Evolutionary conservation across 2,888 invertebrate species (phyloP).

Genomic region (Philaethria dido): DNA sequence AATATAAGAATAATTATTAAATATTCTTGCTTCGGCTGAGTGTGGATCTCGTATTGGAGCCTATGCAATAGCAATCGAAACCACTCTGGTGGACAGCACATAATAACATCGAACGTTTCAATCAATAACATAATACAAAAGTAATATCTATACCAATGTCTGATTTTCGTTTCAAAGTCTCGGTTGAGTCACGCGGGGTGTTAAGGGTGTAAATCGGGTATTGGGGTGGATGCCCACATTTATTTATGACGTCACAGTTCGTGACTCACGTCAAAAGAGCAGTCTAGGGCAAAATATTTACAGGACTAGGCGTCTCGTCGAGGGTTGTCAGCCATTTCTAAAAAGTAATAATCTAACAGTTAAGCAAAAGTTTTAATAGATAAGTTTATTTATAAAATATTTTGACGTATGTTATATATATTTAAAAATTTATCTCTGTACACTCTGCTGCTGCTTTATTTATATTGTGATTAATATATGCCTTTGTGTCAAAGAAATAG

Average conservation of each 20-base stretch:
- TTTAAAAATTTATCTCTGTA: no score
- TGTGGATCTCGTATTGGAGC: no score
- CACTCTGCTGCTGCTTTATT: no score
- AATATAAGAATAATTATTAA: neutral
- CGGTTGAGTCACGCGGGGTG: constrained; percentile 49
- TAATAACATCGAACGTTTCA: neutral
- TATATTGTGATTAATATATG: no score
- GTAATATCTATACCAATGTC: constrained; percentile 38
- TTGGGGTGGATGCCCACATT: constrained; percentile 39
- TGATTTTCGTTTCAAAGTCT: constrained; percentile 35
- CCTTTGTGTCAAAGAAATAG: no score
- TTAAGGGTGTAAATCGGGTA: constrained; percentile 46
- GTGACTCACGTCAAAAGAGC: constrained; percentile 47
- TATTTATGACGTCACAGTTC: constrained; percentile 49
- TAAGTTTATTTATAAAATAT: no score
- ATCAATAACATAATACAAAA: constrained; percentile 36
- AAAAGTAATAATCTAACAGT: no score
- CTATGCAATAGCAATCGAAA: neutral
- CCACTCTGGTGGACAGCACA: neutral
- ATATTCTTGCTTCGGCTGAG: no score
- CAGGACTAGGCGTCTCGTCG: constrained; percentile 21
- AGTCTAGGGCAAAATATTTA: constrained; percentile 40
- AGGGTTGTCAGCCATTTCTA: neutral
- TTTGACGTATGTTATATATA: no score
- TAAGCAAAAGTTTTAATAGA: no score